Conservation (phyloP, 1,140 invertebrate species). For the Laupala kohalensis region DNA sequence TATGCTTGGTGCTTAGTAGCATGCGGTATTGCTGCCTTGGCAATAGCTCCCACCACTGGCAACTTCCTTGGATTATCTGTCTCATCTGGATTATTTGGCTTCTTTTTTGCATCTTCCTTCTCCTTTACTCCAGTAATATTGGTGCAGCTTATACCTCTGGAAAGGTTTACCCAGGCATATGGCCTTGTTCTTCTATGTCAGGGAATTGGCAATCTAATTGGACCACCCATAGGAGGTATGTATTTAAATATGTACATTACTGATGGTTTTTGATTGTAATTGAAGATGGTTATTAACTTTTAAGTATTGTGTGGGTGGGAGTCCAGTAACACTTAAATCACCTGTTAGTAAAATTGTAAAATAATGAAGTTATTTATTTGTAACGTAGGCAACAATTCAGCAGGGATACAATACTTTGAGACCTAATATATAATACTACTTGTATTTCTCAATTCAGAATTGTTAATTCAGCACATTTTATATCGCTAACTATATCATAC, state of each 20-base stretch:
- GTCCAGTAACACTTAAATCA: background rate
- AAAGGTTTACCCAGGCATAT: constrained; percentile 76
- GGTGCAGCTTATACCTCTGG: constrained; percentile 63
- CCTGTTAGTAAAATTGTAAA: background rate
- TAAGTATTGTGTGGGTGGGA: background rate
- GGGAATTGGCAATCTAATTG: constrained; percentile 56
- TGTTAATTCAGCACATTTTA: no score
- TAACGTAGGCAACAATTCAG: no score
- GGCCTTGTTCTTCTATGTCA: constrained; percentile 75
- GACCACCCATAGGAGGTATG: constrained; percentile 44
- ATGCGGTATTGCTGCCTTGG: constrained; percentile 54
- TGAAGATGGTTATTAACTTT: background rate
- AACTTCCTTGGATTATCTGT: constrained; percentile 15
- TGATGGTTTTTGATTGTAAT: background rate
- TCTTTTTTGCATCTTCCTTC: constrained; percentile 75
- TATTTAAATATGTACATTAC: background rate
- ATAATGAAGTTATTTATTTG: background rate
- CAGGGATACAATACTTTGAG: no score
- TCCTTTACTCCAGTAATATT: constrained; percentile 78
- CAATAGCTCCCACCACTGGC: constrained; percentile 52
- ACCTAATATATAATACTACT: no score
- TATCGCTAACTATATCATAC: no score
- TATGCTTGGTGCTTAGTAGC: constrained; percentile 63
- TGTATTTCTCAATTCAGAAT: no score
- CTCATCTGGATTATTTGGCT: constrained; percentile 55